Evolutionary conservation across 2,888 invertebrate genomes (phyloP).

Genomic region (Eilema depressum): DNA sequence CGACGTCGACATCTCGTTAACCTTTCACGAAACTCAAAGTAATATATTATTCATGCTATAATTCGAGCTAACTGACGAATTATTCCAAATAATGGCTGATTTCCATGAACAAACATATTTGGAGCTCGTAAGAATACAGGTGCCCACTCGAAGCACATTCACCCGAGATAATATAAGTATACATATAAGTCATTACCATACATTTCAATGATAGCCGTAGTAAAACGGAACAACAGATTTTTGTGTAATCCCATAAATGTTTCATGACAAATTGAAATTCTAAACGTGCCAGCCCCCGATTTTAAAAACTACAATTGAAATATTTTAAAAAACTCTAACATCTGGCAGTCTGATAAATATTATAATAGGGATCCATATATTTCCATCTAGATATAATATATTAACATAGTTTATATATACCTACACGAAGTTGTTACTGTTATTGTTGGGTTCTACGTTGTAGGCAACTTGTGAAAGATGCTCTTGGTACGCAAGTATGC

Average conservation of each 20-base stretch:
- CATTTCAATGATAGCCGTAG: conserved; percentile 49
- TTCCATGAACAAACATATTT: conserved; percentile 30
- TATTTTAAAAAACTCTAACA: conserved; percentile 31
- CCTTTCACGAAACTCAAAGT: conserved; percentile 74
- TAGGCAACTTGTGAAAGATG: not conserved
- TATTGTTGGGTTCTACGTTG: not conserved
- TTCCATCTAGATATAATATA: conserved; percentile 15
- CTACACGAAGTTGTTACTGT: not conserved
- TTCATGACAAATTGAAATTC: conserved; percentile 41
- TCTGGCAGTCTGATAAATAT: conserved; percentile 48
- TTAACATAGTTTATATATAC: conserved; percentile 4
- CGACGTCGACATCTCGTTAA: conserved; percentile 68
- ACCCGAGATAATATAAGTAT: conserved; percentile 45
- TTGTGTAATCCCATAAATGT: conserved; percentile 39
- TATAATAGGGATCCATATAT: conserved; percentile 22
- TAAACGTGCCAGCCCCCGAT: conserved; percentile 20
- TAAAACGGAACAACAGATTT: conserved; percentile 41
- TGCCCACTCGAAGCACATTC: conserved; percentile 46
- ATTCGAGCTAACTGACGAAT: conserved; percentile 58
- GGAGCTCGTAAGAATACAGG: conserved; percentile 47
- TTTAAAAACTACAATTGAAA: conserved; percentile 23
- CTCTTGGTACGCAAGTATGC: not conserved
- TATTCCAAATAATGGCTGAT: conserved; percentile 48
- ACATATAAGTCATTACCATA: conserved; percentile 45
- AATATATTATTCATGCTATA: conserved; percentile 74